Evolutionary conservation across 2,797 vertebrate genomes (phyloP).

Genomic region (Limnodromus scolopaceus): DNA sequence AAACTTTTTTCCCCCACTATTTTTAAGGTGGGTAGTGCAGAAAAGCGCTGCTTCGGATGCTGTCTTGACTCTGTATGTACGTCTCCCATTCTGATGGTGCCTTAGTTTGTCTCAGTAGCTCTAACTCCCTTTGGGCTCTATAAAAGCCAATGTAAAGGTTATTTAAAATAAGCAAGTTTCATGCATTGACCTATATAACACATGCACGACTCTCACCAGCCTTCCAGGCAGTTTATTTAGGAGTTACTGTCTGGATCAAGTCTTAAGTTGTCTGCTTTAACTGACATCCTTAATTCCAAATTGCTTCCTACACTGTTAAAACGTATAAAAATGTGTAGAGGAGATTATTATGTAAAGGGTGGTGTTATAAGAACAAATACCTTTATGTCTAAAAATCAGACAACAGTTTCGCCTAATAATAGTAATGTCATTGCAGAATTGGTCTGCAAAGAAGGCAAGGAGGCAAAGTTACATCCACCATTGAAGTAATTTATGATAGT

Average conservation of each 20-base stretch:
- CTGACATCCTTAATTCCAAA: neutral
- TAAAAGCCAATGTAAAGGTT: neutral
- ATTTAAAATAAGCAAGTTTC: neutral
- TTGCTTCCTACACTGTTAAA: neutral
- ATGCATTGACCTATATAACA: neutral
- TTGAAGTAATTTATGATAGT: neutral
- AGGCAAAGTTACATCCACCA: neutral
- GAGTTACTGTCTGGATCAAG: neutral
- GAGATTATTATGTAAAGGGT: neutral
- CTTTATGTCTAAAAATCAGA: neutral
- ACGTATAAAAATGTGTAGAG: neutral
- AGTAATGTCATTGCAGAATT: neutral
- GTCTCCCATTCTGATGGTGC: neutral
- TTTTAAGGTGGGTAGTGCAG: neutral
- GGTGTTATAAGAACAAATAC: neutral
- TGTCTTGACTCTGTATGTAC: neutral
- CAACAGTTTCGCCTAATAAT: neutral
- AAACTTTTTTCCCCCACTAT: fast-evolving
- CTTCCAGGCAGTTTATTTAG: neutral
- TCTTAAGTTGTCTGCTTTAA: neutral
- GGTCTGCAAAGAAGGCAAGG: neutral
- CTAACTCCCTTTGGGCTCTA: neutral
- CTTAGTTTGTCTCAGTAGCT: neutral
- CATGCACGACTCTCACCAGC: neutral
- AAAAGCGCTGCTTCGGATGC: neutral